Percentiles rank a stretch among this genome's conserved stretches.
These are phyloP conservation scores for Monomorium pharaonis DNA, from an alignment of 1,140 invertebrate genomes.

Conservation along the genomic window DNA sequence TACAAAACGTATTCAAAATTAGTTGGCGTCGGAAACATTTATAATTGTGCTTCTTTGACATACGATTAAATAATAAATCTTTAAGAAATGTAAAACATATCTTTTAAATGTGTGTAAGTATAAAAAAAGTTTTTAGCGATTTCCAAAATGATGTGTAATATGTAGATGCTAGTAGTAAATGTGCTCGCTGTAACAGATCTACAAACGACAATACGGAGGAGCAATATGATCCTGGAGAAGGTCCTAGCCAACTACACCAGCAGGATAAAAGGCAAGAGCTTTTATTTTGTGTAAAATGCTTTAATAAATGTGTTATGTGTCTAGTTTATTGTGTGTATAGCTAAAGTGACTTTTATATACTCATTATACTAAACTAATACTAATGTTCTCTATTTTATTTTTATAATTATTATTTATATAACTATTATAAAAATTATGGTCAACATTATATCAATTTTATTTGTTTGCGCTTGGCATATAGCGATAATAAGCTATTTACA, in stretches of 20 bases:
- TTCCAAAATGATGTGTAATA: background rate
- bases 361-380: background rate
- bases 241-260: conserved; percentile 63
- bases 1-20: conserved; percentile 9
- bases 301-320: conserved; percentile 12
- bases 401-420: conserved; percentile 8
- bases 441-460: background rate
- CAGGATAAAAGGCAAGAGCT: conserved; percentile 75
- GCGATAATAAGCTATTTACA: background rate
- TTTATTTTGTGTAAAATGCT: conserved; percentile 36
- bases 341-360: background rate
- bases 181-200: conserved; percentile 80
- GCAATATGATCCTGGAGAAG: conserved; percentile 71
- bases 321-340: background rate
- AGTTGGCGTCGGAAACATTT: background rate
- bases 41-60: background rate
- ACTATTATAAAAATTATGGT: background rate
- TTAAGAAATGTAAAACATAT: conserved; percentile 9
- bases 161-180: conserved; percentile 79
- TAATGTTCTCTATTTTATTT: background rate
- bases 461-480: background rate
- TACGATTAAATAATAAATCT: conserved; percentile 10
- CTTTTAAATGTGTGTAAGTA: conserved; percentile 32
- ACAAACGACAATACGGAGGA: conserved; percentile 68
- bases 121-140: background rate